Base-by-base conservation (phyloP, 2,113 vertebrate species). In the Poeciliopsis occidentalis region DNA sequence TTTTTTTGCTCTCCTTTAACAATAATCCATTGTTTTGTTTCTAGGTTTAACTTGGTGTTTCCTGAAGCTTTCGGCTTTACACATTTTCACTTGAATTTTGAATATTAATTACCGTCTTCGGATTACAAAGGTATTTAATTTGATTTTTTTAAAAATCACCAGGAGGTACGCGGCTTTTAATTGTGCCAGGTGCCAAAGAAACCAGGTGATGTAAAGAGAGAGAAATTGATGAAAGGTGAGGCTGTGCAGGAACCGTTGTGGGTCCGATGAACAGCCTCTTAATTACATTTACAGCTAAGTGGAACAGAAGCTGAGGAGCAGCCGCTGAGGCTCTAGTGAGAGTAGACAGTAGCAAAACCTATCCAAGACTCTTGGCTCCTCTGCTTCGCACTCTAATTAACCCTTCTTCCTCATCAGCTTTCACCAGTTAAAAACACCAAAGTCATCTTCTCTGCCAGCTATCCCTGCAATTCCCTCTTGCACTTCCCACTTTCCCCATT, bases 221-320 rank as follows among this genome's bases (percentile, higher is more conserved):
- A 64, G 31, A 70, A 84, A 72, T 78, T 27, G 75, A 80, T 78
- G 51, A 73, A 81, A 87, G 78, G 83, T 69, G 72, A 87, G 39
- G 74, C 73, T 85, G 65, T 79, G 80, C 78, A 84, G 82, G 79
- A 85, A 81, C 63, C 82, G 79, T 67, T 77, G 74, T 72, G 83
- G 89, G 78, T 88, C 88, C 88, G 87, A 91, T 90, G 87, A 90
- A 79, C 86, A 88, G 83, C 79, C 83, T 90, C 89, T 92, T 93
- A 93, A 94, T 93, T 93, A 92, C 92, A 90, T 90, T 91, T 89
- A 86, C 89, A 87, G 88, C 83, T 92, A 90, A 92, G 90, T 90
- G 82, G 88, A 90, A 86, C 88, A 82, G 84, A 81, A 89, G 87
- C 87, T 79, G 84, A 79, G 78, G 84, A 88, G 85, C 84, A 83